phyloP scores from a whole-genome alignment of 2,113 vertebrate genomes.

The Tapirus terrestris region DNA sequence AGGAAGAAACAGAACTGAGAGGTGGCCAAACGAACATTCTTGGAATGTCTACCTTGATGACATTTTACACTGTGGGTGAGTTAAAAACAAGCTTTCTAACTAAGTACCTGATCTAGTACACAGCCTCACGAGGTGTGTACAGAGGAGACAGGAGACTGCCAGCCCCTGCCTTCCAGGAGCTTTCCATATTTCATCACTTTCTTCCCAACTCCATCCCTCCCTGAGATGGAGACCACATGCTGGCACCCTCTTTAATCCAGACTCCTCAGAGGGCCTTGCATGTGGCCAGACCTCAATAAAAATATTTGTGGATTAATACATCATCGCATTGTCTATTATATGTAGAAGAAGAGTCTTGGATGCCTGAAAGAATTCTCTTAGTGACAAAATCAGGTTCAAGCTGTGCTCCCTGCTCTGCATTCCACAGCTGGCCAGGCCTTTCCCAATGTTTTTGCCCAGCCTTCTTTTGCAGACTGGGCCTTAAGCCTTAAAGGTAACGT shows the following conservation, averaged over 20 bases:
- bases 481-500: no score
- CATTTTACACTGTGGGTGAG: not conserved
- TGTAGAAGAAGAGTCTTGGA: not conserved
- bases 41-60: not conserved
- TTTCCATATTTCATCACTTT: not conserved
- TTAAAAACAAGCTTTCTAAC: not conserved
- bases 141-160: not conserved
- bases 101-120: not conserved
- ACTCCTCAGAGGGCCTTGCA: not conserved
- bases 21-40: not conserved
- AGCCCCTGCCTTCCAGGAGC: not conserved
- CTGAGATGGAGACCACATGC: fast-evolving
- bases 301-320: not conserved
- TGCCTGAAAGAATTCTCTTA: not conserved
- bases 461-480: not conserved
- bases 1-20: not conserved
- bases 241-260: not conserved
- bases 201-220: not conserved
- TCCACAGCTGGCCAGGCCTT: fast-evolving
- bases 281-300: not conserved
- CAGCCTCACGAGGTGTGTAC: not conserved
- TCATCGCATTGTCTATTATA: not conserved
- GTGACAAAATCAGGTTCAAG: not conserved
- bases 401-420: not conserved
- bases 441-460: not conserved